phyloP scores from a whole-genome alignment of 2,888 invertebrate genomes.

The Hirudinaria manillensis region DNA sequence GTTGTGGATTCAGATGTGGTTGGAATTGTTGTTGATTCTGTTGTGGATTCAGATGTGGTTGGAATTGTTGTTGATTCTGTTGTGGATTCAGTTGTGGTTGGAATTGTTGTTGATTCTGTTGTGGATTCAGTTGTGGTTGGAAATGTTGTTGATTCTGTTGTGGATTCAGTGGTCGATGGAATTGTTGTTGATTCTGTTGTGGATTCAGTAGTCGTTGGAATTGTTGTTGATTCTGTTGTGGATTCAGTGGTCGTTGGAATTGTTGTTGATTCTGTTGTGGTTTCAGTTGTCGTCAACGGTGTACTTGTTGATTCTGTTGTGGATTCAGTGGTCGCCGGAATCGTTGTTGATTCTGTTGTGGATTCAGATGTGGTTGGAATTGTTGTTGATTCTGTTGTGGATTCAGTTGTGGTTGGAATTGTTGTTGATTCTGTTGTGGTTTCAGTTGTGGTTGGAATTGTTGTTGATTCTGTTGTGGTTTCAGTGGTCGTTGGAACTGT shows the following conservation, averaged over 20 bases:
- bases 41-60: background rate
- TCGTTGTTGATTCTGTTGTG: background rate
- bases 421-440: background rate
- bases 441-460: too few species aligned
- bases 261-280: conserved; percentile 4
- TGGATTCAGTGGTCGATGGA: too few species aligned
- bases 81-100: too few species aligned
- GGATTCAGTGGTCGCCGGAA: background rate
- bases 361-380: conserved; percentile 17
- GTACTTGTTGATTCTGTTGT: background rate
- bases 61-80: conserved; percentile 11
- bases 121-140: background rate
- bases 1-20: background rate
- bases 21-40: conserved; percentile 1
- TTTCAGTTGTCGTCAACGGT: conserved; percentile 6
- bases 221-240: conserved; percentile 1
- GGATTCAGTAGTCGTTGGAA: background rate
- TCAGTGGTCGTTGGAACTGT: background rate
- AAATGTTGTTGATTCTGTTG: background rate
- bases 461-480: too few species aligned
- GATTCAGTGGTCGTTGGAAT: background rate
- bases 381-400: background rate
- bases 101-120: conserved; percentile 5
- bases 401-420: background rate
- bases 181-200: background rate